Base-by-base conservation (phyloP, 1,140 invertebrate genomes). In the Zaprionus ornatus region DNA sequence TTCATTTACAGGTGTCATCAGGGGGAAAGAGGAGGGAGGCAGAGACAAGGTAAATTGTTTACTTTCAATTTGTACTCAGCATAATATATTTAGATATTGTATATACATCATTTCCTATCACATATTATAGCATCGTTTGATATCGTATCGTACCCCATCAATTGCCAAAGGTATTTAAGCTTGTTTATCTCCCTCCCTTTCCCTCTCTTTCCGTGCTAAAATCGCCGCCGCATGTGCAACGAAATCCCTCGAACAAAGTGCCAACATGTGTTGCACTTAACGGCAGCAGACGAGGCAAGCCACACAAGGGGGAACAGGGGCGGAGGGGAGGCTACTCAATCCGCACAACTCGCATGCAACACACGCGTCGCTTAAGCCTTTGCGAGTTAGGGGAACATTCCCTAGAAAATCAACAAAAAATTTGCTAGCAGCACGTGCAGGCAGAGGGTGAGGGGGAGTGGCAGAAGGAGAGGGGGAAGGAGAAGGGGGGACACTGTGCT, bases 261-360 rank as follows among this genome's bases (percentile, higher is more conserved):
- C 68, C 74, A 80, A 90, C 84, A 88, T 88, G 81, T 88, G 84
- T 88, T 84, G 84, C 81, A 90, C 85, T 88, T 90, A 90, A 77
- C 83, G 55, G 57, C 48, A 35, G 60, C 61, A 29, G 68, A 37
- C 57, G 56, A 23, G 35, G 9, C 23, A 15, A 7, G 32, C 55
- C 17, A 27, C 55, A 61, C 12, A 56, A 19, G 69, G 63, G 40
- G 55, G 40, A 64, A 13, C 12, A 45, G 29, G n/a, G n/a, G 6
- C 17, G n/a, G 6, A 3, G n/a, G n/a, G 48, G 35, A 40, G 13
- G 29, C 21, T 27, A 32, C 37, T 32, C 27, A 40, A 66, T 40
- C 50, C 35, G 25, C 65, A 59, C 60, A 66, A 42, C 73, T 72
- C 50, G 40, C 52, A 52, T 75, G 80, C 73, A 73, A 32, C 72